Percentiles rank a stretch among this genome's conserved stretches.
Evolutionary conservation across 1,140 invertebrate species (phyloP).

Genomic region (Phymastichus coffea): DNA sequence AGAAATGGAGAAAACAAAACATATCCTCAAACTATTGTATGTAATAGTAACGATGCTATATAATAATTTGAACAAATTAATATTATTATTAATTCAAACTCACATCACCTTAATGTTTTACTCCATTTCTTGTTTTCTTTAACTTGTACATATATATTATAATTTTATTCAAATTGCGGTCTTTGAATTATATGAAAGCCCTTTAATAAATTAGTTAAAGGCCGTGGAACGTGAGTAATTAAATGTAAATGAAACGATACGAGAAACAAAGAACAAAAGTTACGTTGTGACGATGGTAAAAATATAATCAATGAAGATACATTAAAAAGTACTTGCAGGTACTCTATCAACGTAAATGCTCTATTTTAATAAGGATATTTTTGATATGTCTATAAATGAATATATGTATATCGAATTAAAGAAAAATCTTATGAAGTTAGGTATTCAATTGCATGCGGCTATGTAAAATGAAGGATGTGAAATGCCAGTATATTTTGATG

Average conservation of each 20-base stretch:
- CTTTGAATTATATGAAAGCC: too few relatives aligned
- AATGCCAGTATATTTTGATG: too few relatives aligned
- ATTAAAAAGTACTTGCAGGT: slow-evolving; percentile 45
- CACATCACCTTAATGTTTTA: background rate
- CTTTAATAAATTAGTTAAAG: too few relatives aligned
- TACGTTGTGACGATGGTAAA: background rate
- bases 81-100: too few relatives aligned
- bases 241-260: too few relatives aligned
- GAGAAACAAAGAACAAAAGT: slow-evolving; percentile 9
- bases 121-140: slow-evolving; percentile 17
- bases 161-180: too few relatives aligned
- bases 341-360: slow-evolving; percentile 50
- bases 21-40: background rate
- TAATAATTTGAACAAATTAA: too few relatives aligned
- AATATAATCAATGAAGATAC: slow-evolving; percentile 40
- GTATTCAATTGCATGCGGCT: too few relatives aligned
- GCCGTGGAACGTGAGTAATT: too few relatives aligned
- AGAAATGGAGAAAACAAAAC: background rate
- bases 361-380: slow-evolving; percentile 59
- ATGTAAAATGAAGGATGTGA: slow-evolving; percentile 6
- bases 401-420: slow-evolving; percentile 49
- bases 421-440: slow-evolving; percentile 15
- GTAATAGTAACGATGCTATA: background rate
- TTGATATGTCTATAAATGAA: slow-evolving; percentile 56
- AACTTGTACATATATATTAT: slow-evolving; percentile 6